A percentile compares a stretch with the other conserved stretches of the same genome.
Conservation (phyloP, 1,140 invertebrate species). For the Charaxes varanes region DNA sequence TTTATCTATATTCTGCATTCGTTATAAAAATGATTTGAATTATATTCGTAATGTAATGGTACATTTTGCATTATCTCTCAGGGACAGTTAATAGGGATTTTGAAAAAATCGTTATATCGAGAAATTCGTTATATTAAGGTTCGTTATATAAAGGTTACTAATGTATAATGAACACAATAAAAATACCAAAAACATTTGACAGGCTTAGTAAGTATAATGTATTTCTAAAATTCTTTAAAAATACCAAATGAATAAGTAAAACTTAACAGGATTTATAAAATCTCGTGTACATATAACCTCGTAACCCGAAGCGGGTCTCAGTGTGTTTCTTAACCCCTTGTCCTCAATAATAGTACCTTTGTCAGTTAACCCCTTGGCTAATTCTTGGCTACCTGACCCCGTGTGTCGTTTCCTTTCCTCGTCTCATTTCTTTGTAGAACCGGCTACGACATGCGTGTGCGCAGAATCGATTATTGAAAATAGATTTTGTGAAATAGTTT, state of each 20-base stretch:
- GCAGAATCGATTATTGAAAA: slow-evolving; percentile 32
- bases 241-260: too few species aligned
- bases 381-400: slow-evolving; percentile 68
- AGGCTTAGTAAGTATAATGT: too few species aligned
- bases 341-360: slow-evolving; percentile 68
- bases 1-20: too few species aligned
- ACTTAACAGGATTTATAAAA: slow-evolving; percentile 23
- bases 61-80: too few species aligned
- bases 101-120: too few species aligned
- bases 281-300: slow-evolving; percentile 33
- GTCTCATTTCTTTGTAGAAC: slow-evolving; percentile 55
- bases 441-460: slow-evolving; percentile 57
- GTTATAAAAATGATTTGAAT: too few species aligned
- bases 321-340: slow-evolving; percentile 50
- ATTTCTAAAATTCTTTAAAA: neutral
- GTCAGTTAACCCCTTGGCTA: slow-evolving; percentile 64
- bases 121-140: too few species aligned
- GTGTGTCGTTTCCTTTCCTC: slow-evolving; percentile 49
- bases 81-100: too few species aligned
- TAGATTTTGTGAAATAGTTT: slow-evolving; percentile 18
- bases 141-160: too few species aligned
- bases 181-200: too few species aligned
- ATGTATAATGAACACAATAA: too few species aligned
- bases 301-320: slow-evolving; percentile 45
- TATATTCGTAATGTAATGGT: too few species aligned